A percentile compares a stretch with the other conserved stretches of the same genome.
Conservation (phyloP, 2,113 vertebrate species). For the Macroglossus sobrinus region DNA sequence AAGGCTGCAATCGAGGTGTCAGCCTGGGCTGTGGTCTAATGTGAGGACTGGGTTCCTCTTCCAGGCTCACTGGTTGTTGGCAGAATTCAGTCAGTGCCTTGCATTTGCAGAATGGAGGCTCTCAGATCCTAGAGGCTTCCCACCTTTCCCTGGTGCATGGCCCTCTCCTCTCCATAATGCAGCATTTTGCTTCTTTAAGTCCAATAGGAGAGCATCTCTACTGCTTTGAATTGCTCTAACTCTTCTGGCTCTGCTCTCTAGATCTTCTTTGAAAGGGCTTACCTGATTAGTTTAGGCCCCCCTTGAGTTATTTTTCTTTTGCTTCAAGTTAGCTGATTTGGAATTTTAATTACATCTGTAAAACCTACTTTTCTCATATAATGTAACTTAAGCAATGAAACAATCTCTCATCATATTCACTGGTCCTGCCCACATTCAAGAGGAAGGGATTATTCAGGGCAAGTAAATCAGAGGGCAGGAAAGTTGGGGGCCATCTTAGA, state of each 20-base stretch:
- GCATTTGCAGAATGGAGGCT: neutral
- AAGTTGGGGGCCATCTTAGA: neutral
- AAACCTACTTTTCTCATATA: neutral
- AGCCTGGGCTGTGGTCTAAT: neutral
- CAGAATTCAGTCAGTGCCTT: neutral
- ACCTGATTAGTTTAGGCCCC: neutral
- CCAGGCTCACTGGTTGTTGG: neutral
- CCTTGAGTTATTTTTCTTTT: neutral
- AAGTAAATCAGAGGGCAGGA: neutral
- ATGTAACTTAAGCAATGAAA: neutral
- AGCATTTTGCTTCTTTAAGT: neutral
- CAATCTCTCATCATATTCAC: neutral
- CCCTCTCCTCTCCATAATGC: neutral
- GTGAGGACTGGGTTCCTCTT: neutral
- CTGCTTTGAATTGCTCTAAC: neutral
- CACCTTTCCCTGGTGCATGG: neutral
- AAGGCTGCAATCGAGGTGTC: neutral
- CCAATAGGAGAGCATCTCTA: neutral
- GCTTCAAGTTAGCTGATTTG: neutral
- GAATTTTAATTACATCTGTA: slow-evolving; percentile 35
- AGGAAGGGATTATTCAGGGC: neutral
- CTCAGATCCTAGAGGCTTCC: neutral
- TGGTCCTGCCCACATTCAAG: neutral
- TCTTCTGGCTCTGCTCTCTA: neutral
- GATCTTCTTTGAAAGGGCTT: neutral